These are phyloP conservation scores for Anarsia innoxiella DNA, from an alignment of 2,888 invertebrate species.

Conservation along the genomic window DNA sequence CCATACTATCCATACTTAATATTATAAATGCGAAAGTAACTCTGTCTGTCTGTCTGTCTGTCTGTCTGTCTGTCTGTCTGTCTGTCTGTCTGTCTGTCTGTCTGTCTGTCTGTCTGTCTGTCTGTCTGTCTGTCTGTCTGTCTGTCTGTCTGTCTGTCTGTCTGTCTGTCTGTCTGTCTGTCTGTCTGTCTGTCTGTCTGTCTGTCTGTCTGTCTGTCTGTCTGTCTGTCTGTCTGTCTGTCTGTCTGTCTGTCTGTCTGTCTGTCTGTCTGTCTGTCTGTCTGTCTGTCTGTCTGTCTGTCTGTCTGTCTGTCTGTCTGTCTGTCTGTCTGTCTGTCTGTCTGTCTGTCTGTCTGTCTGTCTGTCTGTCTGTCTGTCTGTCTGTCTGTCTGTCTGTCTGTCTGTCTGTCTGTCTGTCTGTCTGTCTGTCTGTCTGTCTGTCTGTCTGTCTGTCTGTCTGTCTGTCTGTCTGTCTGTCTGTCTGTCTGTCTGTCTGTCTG, in stretches of 20 bases:
- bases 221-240: slow-evolving; percentile 2
- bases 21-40: no score
- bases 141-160: slow-evolving; percentile 2
- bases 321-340: slow-evolving; percentile 2
- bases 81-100: slow-evolving; percentile 1
- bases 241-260: slow-evolving; percentile 2
- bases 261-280: slow-evolving; percentile 2
- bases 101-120: slow-evolving; percentile 1
- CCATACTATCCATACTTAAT: no score
- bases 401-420: slow-evolving; percentile 3
- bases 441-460: slow-evolving; percentile 4
- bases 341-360: slow-evolving; percentile 2
- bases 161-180: slow-evolving; percentile 2
- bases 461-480: slow-evolving; percentile 3
- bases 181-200: slow-evolving; percentile 2
- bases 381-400: slow-evolving; percentile 5
- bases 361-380: slow-evolving; percentile 2
- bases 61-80: slow-evolving; percentile 1
- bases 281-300: slow-evolving; percentile 2
- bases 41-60: no score
- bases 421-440: slow-evolving; percentile 4
- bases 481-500: slow-evolving; percentile 5
- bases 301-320: slow-evolving; percentile 2
- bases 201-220: slow-evolving; percentile 2
- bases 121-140: slow-evolving; percentile 2